Conservation (phyloP, 1,140 invertebrate genomes). For the Heliothis subflexa region DNA sequence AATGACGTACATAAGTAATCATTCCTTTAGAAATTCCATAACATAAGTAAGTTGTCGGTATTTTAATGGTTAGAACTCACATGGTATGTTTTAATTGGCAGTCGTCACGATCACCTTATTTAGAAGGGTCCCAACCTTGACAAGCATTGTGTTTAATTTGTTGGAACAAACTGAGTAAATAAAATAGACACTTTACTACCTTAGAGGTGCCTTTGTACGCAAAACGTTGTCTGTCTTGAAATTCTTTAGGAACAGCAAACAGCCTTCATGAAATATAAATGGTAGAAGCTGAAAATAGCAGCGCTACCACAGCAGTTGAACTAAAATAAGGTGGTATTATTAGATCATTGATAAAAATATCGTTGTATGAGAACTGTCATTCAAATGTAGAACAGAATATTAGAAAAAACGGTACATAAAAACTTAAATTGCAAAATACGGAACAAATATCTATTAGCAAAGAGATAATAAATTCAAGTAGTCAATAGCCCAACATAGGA, state of each 20-base stretch:
- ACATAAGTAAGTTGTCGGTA: conserved; percentile 11
- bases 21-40: background rate
- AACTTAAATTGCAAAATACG: no score
- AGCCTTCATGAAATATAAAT: no score
- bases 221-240: no score
- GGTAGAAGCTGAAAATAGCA: no score
- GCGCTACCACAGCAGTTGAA: no score
- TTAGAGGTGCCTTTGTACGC: background rate
- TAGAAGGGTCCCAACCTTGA: conserved; percentile 22
- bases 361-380: no score
- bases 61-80: conserved; percentile 15
- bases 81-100: conserved; percentile 6
- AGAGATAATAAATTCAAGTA: background rate
- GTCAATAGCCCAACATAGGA: background rate
- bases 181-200: background rate
- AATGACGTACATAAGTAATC: background rate
- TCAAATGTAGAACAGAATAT: no score
- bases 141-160: background rate
- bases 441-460: background rate
- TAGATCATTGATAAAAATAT: no score
- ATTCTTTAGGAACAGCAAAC: no score
- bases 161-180: background rate
- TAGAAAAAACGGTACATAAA: no score
- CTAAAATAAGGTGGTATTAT: no score
- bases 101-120: background rate